Evolutionary conservation across 2,113 vertebrate species (phyloP), one percentile per base, ranked within the genome.

Genomic region (Prinia subflava): DNA sequence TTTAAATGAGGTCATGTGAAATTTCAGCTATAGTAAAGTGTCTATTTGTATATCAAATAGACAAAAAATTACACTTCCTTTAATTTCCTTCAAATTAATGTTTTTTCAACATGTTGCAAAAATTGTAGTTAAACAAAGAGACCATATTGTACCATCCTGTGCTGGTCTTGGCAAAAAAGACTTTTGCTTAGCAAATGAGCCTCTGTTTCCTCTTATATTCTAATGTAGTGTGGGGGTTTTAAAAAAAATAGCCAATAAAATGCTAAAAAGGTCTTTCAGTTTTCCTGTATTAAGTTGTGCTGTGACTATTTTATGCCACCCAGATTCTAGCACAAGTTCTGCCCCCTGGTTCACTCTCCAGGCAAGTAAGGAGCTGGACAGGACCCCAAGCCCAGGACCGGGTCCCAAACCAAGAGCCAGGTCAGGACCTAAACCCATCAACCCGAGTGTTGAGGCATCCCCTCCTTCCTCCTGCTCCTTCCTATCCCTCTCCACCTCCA

Each of bases 371-470:
- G 47, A 63, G 5, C n/a, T 33, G 39, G 20, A 53, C 15, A 62
- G 1, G n/a, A 57, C 9, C 28, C 17, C 23, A 65, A 53, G 46
- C 3, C 31, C 35, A 89, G n/a, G 12, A 63, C 6, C 15, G 65
- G 22, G 21, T 82, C 18, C 30, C 44, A 89, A 17, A 41, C 44
- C 57, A 65, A 30, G 23, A 74, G 15, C 9, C 44, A 41, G n/a
- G 16, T 46, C 15, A 59, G 53, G 37, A 74, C 8, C 13, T 27
- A 69, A 75, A 85, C 27, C 70, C 49, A 69, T 4, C 27, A 41
- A 25, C 42, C 27, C 2, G 3, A 79, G 13, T 1, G 0, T 3
- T 2, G 11, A 67, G 37, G 5, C 21, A 39, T 17, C 6, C 5
- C 6, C n/a, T 85, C 37, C 44, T 33, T 35, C 12, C 35, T 47